Evolutionary conservation across 2,888 invertebrate genomes (phyloP).

Genomic region (Capitulum mitella): DNA sequence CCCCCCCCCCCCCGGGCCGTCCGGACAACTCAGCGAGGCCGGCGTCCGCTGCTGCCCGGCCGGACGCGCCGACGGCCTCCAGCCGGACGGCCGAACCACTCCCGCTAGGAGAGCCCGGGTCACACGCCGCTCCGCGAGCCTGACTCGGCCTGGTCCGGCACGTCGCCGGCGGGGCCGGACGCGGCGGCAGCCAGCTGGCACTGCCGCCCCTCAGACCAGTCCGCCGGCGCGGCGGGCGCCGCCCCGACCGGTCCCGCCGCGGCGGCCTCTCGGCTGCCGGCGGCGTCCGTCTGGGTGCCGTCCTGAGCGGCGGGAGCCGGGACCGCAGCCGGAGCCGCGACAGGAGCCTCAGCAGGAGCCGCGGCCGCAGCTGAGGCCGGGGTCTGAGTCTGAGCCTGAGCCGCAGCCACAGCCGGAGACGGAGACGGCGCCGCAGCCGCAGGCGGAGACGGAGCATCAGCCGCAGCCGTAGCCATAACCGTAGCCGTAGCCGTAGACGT

Average conservation of each 20-base stretch:
- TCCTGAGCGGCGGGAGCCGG: background rate
- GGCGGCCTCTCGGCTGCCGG: background rate
- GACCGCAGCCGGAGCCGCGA: background rate
- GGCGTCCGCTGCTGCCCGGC: too few species aligned
- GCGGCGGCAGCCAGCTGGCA: background rate
- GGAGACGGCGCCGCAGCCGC: too few species aligned
- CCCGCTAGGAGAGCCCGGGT: too few species aligned
- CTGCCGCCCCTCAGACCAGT: background rate
- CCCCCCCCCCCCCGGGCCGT: too few species aligned
- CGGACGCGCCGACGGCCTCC: too few species aligned
- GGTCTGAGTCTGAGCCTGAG: background rate
- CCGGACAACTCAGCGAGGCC: too few species aligned
- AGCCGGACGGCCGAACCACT: too few species aligned
- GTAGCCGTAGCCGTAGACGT: conserved; percentile 27
- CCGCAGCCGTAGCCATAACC: background rate
- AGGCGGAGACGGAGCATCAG: background rate
- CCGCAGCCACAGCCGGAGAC: too few species aligned
- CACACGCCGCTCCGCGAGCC: too few species aligned
- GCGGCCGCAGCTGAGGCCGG: background rate
- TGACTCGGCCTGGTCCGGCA: too few species aligned
- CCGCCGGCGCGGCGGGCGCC: background rate
- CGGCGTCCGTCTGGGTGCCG: background rate
- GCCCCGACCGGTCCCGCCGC: background rate
- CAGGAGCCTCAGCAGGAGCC: background rate
- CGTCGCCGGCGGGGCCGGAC: too few species aligned